Evolutionary conservation across 2,888 invertebrate genomes (phyloP), one percentile per base, ranked within the genome.

Genomic region (Octonoba sinensis): DNA sequence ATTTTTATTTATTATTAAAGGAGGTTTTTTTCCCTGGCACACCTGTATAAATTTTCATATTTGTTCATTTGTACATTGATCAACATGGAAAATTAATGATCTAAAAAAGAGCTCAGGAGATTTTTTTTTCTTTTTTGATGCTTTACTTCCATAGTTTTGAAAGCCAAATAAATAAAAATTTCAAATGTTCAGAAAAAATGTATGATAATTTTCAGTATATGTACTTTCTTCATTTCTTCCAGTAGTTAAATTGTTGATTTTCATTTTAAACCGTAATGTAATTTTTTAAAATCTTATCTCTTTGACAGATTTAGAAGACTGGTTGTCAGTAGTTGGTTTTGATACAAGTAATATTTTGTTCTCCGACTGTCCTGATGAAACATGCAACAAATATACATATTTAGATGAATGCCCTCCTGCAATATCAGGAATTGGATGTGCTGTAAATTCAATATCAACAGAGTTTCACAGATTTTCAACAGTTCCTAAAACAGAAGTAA

Each of bases 371-470:
- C 77, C 83, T 16, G 24, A 24, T 12, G 71, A 82, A 46, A 71
- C 57, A 15, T 76, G 71, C 51, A 60, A 36, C 46, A 70, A 51
- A 36, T 70, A 71, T 36, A 65, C 79, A 24, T 73, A 77, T 8
- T 47, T 82, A 15, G 44, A 76, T n/a, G 83, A 85, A 49, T 78
- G 83, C 15, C 71, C 85, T 16, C 86, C 86, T 15, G 84, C 84
- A 1, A 84, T 86, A 59, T 86, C 86, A 22, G 86, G 86, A 12
- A 82, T 86, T n/a, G 73, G 84, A 22, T 85, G 85, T 78, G 83
- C 84, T n/a, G 84, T 84, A 11, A 79, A 83, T 59, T 70, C 84
- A 24, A 62, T 85, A 36, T 81, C 85, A 44, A 75, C 81, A n/a
- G 83, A 83, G 47, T 85, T 86, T 60, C 77, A 83, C 49, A 82